phyloP scores from a whole-genome alignment of 2,113 vertebrate genomes.

The Theristicus caerulescens region DNA sequence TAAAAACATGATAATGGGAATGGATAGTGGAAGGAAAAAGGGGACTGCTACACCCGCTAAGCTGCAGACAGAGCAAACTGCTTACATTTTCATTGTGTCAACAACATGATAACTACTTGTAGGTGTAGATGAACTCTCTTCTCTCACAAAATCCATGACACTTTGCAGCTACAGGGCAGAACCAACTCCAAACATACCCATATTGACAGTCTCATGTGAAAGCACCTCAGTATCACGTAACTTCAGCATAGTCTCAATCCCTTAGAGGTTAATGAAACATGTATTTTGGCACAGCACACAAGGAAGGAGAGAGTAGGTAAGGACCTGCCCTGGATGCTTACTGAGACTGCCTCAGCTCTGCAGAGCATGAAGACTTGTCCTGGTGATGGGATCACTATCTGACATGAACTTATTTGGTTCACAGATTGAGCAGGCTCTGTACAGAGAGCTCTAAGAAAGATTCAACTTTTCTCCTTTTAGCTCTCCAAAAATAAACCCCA shows the following conservation, averaged over 20 bases:
- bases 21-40: neutral
- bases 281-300: neutral
- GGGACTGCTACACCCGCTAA: neutral
- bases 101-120: neutral
- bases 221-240: neutral
- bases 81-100: neutral
- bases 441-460: neutral
- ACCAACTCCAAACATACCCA: neutral
- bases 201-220: accelerated
- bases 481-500: neutral
- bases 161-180: neutral
- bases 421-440: neutral
- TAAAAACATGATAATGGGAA: neutral
- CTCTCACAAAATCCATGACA: neutral
- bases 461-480: neutral
- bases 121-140: neutral
- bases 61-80: neutral
- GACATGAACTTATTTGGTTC: neutral
- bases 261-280: neutral
- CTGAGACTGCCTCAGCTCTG: neutral
- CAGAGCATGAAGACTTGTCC: neutral
- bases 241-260: neutral
- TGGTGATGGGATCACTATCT: neutral
- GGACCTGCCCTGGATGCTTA: neutral
- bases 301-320: neutral